Conservation (phyloP, 2,113 vertebrate genomes). For the Muntiacus reevesi region DNA sequence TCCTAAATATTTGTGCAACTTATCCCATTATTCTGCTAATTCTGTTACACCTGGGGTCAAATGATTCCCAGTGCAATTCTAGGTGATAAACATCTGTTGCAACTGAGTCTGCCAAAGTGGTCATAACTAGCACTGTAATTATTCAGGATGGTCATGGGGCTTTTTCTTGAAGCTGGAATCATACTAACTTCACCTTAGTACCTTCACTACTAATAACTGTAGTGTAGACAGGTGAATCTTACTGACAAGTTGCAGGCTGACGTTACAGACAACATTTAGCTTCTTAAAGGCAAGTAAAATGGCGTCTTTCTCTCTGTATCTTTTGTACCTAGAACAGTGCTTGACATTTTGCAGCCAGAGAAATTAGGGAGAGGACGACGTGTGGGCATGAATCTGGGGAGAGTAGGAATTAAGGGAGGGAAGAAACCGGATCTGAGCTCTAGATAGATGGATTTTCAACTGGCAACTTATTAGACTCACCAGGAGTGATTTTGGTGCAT, state of each 20-base stretch:
- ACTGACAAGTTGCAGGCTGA: neutral
- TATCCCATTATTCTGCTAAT: neutral
- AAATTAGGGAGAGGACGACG: neutral
- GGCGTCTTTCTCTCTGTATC: neutral
- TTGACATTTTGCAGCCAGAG: neutral
- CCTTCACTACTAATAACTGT: neutral
- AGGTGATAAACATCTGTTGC: neutral
- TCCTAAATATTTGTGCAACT: neutral
- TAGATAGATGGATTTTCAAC: neutral
- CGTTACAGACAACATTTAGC: neutral
- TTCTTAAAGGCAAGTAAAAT: neutral
- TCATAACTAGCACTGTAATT: neutral
- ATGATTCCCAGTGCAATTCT: neutral
- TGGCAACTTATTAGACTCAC: neutral
- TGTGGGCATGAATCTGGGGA: neutral
- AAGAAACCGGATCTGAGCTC: neutral
- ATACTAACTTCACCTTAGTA: neutral
- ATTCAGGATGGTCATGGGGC: neutral
- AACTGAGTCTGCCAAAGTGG: neutral
- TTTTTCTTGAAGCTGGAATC: neutral
- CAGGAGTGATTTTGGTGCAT: neutral
- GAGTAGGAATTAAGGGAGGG: neutral
- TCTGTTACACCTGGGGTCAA: neutral
- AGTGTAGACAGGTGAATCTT: neutral
- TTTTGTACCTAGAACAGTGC: neutral